These are phyloP conservation scores for Crepidodera aurea DNA, from an alignment of 2,888 invertebrate species.

Conservation along the genomic window DNA sequence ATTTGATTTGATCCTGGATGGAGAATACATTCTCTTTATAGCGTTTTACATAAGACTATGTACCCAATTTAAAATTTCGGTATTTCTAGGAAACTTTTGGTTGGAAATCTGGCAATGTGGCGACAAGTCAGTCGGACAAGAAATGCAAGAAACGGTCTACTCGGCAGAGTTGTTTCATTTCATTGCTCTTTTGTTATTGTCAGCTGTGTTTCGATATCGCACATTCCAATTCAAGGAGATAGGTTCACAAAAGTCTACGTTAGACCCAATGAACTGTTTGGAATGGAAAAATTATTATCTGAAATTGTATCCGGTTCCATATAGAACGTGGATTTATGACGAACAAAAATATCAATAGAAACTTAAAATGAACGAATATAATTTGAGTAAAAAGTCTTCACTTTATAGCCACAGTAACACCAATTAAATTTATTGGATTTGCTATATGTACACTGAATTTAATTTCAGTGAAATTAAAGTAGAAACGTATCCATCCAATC, in stretches of 20 bases:
- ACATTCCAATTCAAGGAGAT: conserved; percentile 16
- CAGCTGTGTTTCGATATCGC: conserved; percentile 30
- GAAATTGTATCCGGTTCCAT: too few relatives aligned
- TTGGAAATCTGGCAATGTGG: conserved; percentile 8
- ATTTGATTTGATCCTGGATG: too few relatives aligned
- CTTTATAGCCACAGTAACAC: neutral
- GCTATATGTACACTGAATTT: too few relatives aligned
- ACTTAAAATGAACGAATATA: too few relatives aligned
- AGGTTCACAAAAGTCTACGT: neutral
- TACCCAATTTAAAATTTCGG: too few relatives aligned
- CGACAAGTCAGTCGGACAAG: neutral
- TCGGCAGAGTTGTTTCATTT: conserved; percentile 16
- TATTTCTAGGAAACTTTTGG: neutral
- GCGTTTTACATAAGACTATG: too few relatives aligned
- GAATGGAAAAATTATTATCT: neutral
- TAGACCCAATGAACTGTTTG: neutral
- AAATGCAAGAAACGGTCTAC: conserved; percentile 27
- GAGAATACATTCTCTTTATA: too few relatives aligned
- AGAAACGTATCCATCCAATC: too few relatives aligned
- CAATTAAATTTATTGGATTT: neutral
- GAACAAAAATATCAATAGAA: neutral
- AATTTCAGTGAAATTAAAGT: too few relatives aligned
- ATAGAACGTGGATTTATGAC: neutral
- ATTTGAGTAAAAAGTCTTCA: too few relatives aligned
- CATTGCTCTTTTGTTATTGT: conserved; percentile 24